A percentile compares a stretch with the other conserved stretches of the same genome.
Evolutionary conservation across 2,797 vertebrate species (phyloP).

Genomic region (Microhierax caerulescens): DNA sequence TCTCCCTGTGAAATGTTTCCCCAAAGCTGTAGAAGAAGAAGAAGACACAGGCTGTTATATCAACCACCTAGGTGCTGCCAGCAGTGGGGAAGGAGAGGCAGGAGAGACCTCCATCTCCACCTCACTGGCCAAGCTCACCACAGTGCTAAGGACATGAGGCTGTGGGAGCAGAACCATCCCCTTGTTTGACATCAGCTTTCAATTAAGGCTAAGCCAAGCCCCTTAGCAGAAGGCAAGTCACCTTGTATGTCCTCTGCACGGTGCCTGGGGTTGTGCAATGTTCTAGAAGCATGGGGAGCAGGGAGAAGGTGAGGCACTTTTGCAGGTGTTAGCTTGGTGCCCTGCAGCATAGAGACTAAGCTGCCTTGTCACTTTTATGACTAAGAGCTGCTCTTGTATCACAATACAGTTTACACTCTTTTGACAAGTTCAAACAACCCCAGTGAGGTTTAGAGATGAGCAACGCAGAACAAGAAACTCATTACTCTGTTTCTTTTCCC

Average conservation of each 20-base stretch:
- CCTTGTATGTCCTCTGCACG: background rate
- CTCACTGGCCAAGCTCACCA: background rate
- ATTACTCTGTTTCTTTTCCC: background rate
- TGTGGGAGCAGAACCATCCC: background rate
- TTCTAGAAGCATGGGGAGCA: background rate
- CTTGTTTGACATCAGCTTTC: background rate
- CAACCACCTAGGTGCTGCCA: background rate
- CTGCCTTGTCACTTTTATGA: background rate
- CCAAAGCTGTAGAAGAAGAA: conserved; percentile 13
- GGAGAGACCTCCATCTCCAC: background rate
- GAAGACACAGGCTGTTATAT: background rate
- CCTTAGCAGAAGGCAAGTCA: background rate
- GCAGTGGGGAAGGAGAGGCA: background rate
- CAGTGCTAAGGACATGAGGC: background rate
- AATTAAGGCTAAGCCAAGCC: background rate
- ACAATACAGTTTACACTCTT: background rate
- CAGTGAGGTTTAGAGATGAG: background rate
- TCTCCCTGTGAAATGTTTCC: background rate
- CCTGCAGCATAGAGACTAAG: background rate
- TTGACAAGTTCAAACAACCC: background rate
- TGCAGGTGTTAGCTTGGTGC: background rate
- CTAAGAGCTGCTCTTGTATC: background rate
- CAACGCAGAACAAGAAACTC: background rate
- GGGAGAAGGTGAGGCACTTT: background rate
- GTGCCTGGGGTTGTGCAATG: background rate